Evolutionary conservation across 2,888 invertebrate species (phyloP), one percentile per base, ranked within the genome.

Genomic region (Chloroclysta siterata): DNA sequence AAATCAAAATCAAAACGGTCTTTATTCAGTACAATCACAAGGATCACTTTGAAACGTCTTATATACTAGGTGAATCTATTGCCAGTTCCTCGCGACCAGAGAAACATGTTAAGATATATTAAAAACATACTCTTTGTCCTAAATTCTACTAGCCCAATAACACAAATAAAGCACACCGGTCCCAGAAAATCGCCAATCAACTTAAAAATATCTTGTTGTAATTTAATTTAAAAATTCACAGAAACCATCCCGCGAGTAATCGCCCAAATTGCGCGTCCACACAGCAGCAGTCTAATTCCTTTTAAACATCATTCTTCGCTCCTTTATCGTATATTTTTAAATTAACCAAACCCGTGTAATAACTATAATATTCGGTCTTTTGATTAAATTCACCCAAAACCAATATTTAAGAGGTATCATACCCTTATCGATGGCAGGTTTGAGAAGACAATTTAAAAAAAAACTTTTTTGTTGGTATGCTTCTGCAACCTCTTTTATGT

Each of bases 161-260:
- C 29, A 68, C 70, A 63, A 65, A 53, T 57, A 36, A 55, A 61
- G 53, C 58, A 29, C 14, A 46, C 51, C 63, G 65, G 56, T 56
- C 63, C 44, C 66, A 55, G 22, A 63, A 66, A 63, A 66, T 78
- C 74, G 66, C 78, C 80, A 83, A 87, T 87, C 83, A 87, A 80
- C 79, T 84, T 82, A 81, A 83, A 86, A 85, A 83, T 90, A 87
- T 85, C 87, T 87, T 81, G 80, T 85, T 88, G 83, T 93, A 93
- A 93, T 93, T 93, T 89, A 91, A 93, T 93, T 92, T 90, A 90
- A 90, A 92, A 93, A 90, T 91, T 92, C 93, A 89, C 89, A 87
- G 93, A 91, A 93, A 85, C 71, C 82, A 79, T 77, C 80, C 76
- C 73, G 78, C 77, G 77, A 76, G 85, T 88, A 90, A 92, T 92